Conservation (phyloP, 2,113 vertebrate genomes). For the Oncorhynchus tshawytscha region DNA sequence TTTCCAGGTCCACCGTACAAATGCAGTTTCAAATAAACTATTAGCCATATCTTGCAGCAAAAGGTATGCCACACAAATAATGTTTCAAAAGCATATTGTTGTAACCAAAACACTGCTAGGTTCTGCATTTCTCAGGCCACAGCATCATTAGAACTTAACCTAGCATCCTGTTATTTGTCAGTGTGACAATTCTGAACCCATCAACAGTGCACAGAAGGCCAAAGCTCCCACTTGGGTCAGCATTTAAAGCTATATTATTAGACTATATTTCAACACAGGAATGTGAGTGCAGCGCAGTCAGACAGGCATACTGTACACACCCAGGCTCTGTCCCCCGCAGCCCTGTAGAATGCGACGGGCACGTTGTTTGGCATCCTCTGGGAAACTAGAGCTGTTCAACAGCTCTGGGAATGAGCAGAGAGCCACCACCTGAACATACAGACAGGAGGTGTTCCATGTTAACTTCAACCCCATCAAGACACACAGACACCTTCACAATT, state of each 20-base stretch:
- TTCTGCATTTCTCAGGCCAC: not conserved
- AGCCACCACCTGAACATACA: conserved; percentile 80
- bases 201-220: not conserved
- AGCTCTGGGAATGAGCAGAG: conserved; percentile 88
- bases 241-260: not conserved
- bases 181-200: not conserved
- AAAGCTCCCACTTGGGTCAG: not conserved
- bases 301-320: conserved; percentile 56
- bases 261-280: not conserved
- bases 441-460: not conserved
- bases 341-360: conserved; percentile 82
- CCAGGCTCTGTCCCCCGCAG: conserved; percentile 86
- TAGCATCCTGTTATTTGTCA: conserved; percentile 5
- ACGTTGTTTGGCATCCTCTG: conserved; percentile 83
- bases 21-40: too few relatives aligned
- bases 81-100: not conserved
- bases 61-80: not conserved
- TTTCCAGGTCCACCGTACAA: too few relatives aligned
- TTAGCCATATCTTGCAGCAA: too few relatives aligned
- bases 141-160: not conserved
- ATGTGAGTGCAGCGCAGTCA: not conserved
- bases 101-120: not conserved
- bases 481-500: not conserved
- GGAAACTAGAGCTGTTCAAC: conserved; percentile 82
- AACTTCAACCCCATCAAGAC: too few relatives aligned